Evolutionary conservation across 2,888 invertebrate species (phyloP).

Genomic region (Eudasyphora cyanicolor): DNA sequence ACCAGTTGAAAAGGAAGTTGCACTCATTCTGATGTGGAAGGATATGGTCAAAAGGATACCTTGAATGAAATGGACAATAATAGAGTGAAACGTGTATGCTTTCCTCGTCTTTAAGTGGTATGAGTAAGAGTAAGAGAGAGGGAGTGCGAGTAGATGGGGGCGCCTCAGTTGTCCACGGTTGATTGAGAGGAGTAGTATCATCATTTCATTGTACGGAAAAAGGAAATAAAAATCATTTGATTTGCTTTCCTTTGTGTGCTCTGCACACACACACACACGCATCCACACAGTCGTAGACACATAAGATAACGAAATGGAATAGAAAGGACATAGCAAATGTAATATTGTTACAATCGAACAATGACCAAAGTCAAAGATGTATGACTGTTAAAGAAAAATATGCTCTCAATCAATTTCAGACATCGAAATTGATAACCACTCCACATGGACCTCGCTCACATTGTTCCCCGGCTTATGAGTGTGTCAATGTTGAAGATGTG

Average conservation of each 20-base stretch:
- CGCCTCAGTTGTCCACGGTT: conserved; percentile 41
- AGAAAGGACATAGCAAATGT: conserved; percentile 21
- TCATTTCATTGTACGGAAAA: conserved; percentile 32
- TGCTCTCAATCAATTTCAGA: conserved; percentile 59
- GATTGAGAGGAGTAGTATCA: conserved; percentile 44
- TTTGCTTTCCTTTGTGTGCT: conserved; percentile 12
- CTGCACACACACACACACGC: neutral
- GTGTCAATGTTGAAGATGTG: neutral
- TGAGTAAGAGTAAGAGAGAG: too few relatives aligned
- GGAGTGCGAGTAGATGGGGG: neutral
- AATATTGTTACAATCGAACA: conserved; percentile 43
- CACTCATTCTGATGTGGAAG: conserved; percentile 39
- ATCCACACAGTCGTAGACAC: neutral
- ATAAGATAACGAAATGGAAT: neutral
- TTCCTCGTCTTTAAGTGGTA: too few relatives aligned
- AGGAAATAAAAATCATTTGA: conserved; percentile 37
- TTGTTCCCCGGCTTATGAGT: conserved; percentile 2
- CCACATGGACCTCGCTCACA: conserved; percentile 15
- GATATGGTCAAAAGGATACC: conserved; percentile 51
- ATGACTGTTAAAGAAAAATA: conserved; percentile 52
- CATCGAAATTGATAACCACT: conserved; percentile 55
- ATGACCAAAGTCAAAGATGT: conserved; percentile 37
- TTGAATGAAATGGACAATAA: conserved; percentile 44
- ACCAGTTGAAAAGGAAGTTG: conserved; percentile 47
- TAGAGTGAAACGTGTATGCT: neutral